These are phyloP conservation scores for Argyresthia albistria DNA, from an alignment of 2,888 invertebrate genomes.

Conservation along the genomic window DNA sequence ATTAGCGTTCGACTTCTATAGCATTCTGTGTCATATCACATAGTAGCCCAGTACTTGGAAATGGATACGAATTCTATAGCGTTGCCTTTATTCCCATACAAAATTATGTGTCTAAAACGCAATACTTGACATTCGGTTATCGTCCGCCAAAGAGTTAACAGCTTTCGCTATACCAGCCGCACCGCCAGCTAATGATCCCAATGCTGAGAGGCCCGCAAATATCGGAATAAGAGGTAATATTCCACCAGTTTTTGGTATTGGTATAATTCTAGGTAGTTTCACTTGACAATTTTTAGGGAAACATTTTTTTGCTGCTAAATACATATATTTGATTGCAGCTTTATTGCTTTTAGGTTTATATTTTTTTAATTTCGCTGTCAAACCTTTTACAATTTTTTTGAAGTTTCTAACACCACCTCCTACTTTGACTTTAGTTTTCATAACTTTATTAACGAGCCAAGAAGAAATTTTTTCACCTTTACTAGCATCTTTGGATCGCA, in stretches of 20 bases:
- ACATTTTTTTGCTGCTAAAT: slow-evolving; percentile 11
- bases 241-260: slow-evolving; percentile 30
- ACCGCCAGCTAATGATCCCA: slow-evolving; percentile 30
- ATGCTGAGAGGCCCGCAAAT: slow-evolving; percentile 28
- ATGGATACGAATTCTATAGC: too few species aligned
- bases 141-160: too few species aligned
- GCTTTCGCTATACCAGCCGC: slow-evolving; percentile 29
- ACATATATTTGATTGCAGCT: slow-evolving; percentile 11
- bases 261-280: slow-evolving; percentile 21
- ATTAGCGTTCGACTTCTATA: too few species aligned
- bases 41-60: too few species aligned
- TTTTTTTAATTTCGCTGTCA: slow-evolving; percentile 10
- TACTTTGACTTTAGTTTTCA: slow-evolving; percentile 16
- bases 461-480: slow-evolving; percentile 9
- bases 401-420: background rate
- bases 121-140: too few species aligned
- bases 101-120: too few species aligned
- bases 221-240: slow-evolving; percentile 28
- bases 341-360: slow-evolving; percentile 13
- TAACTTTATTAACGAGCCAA: slow-evolving; percentile 8
- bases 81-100: too few species aligned
- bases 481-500: slow-evolving; percentile 6
- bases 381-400: slow-evolving; percentile 1
- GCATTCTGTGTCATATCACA: too few species aligned
- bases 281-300: slow-evolving; percentile 13